Evolutionary conservation across 1,140 invertebrate genomes (phyloP).

Genomic region (Drosophila paulistorum): DNA sequence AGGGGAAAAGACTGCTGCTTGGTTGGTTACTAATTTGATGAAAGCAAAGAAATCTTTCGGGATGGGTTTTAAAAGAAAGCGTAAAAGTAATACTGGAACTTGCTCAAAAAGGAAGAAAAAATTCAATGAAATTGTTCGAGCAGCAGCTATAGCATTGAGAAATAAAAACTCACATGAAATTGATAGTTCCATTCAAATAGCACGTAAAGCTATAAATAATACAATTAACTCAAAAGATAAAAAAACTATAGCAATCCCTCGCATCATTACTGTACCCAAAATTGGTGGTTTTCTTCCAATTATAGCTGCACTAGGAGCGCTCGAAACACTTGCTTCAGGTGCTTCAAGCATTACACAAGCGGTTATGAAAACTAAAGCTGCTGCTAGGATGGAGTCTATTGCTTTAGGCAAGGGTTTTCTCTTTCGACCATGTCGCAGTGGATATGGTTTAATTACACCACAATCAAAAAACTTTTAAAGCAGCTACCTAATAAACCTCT

Average conservation of each 20-base stretch:
- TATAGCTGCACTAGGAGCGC: not conserved
- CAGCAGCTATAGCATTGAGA: not conserved
- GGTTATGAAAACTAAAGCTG: not conserved
- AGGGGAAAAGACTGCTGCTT: too few species aligned
- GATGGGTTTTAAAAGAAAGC: too few species aligned
- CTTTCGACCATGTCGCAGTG: not conserved
- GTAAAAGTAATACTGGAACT: too few species aligned
- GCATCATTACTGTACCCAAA: not conserved
- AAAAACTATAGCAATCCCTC: not conserved
- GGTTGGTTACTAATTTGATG: too few species aligned
- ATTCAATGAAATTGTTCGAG: not conserved
- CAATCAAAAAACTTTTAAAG: constrained; percentile 8
- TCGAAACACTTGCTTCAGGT: not conserved
- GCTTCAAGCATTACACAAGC: not conserved
- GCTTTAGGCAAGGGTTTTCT: constrained; percentile 1
- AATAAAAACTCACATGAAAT: not conserved
- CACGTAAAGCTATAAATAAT: not conserved
- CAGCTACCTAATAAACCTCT: constrained; percentile 1
- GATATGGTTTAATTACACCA: not conserved
- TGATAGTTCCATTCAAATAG: not conserved
- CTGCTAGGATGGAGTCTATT: not conserved
- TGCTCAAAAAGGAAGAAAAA: not conserved
- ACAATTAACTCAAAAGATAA: constrained; percentile 1
- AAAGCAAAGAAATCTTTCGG: too few species aligned
- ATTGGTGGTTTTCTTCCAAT: not conserved